Conservation (phyloP, 2,797 vertebrate genomes). For the Cheirogaleus major region DNA sequence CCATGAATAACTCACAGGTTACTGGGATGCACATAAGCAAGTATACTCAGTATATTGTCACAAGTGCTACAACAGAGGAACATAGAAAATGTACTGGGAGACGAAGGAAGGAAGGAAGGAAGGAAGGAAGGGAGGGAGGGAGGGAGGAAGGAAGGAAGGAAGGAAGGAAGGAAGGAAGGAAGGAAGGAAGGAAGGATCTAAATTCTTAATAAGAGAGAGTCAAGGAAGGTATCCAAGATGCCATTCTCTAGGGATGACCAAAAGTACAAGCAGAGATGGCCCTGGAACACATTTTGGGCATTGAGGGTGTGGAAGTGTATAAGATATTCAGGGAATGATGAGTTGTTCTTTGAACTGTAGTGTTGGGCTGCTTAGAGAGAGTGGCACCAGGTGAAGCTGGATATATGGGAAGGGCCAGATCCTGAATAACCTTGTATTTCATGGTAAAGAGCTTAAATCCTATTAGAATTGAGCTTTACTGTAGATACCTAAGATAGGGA, state of each 20-base stretch:
- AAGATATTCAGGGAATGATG: not conserved
- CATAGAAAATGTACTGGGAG: not conserved
- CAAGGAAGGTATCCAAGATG: not conserved
- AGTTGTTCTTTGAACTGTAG: conserved; percentile 1
- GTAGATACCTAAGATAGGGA: not conserved
- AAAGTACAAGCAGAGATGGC: not conserved
- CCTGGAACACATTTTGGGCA: not conserved
- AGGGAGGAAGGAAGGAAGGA: not conserved
- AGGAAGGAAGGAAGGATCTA: not conserved
- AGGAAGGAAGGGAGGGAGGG: not conserved
- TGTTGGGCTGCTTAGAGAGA: not conserved
- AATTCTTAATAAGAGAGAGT: conserved; percentile 11
- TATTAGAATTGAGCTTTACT: conserved; percentile 2
- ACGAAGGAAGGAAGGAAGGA: not conserved
- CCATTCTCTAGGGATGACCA: not conserved
- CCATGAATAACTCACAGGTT: conserved; percentile 23
- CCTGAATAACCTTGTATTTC: not conserved
- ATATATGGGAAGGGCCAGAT: not conserved
- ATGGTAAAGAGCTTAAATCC: conserved; percentile 16
- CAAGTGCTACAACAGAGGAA: not conserved
- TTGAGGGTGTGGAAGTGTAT: not conserved
- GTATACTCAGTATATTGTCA: not conserved
- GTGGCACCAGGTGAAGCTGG: not conserved
- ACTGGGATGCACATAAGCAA: not conserved
- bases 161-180: not conserved